Conservation (phyloP, 2,797 vertebrate genomes). For the Mastacembelus armatus region DNA sequence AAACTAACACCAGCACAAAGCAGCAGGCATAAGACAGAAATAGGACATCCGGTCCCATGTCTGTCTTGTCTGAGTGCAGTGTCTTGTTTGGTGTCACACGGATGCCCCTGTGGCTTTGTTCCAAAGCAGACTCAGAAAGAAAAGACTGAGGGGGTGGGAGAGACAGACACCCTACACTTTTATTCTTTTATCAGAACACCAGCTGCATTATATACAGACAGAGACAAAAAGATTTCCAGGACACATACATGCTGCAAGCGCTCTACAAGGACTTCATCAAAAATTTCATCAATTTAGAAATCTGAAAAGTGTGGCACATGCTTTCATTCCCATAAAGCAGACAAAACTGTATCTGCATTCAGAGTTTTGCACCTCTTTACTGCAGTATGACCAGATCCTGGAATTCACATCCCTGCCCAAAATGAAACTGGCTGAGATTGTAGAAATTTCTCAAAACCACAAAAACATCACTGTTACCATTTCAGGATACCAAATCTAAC, state of each 20-base stretch:
- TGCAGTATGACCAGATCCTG: constrained; percentile 17
- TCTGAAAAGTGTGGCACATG: constrained; percentile 30
- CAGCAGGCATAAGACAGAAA: constrained; percentile 38
- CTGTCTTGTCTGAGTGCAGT: constrained; percentile 60
- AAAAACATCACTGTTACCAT: constrained; percentile 5
- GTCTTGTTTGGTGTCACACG: constrained; percentile 63
- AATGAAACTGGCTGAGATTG: not conserved
- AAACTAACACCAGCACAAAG: constrained; percentile 37
- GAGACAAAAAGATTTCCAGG: constrained; percentile 24
- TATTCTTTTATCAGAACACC: constrained; percentile 46
- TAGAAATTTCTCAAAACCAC: constrained; percentile 4
- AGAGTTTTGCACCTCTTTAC: constrained; percentile 6
- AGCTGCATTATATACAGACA: constrained; percentile 36
- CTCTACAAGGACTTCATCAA: constrained; percentile 36
- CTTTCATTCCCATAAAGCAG: constrained; percentile 38
- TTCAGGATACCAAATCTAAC: constrained; percentile 15
- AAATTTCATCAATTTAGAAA: constrained; percentile 45
- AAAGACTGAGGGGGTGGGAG: constrained; percentile 24
- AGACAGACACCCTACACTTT: constrained; percentile 36
- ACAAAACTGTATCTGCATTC: constrained; percentile 25
- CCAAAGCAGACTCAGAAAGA: constrained; percentile 29
- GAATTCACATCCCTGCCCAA: constrained; percentile 7
- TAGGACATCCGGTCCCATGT: constrained; percentile 36
- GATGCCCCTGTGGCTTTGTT: constrained; percentile 47
- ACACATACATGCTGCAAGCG: constrained; percentile 15